Evolutionary conservation across 37 sponge, comb jelly and placozoan species (phyloP).

Genomic region (Theonella swinhoei): DNA sequence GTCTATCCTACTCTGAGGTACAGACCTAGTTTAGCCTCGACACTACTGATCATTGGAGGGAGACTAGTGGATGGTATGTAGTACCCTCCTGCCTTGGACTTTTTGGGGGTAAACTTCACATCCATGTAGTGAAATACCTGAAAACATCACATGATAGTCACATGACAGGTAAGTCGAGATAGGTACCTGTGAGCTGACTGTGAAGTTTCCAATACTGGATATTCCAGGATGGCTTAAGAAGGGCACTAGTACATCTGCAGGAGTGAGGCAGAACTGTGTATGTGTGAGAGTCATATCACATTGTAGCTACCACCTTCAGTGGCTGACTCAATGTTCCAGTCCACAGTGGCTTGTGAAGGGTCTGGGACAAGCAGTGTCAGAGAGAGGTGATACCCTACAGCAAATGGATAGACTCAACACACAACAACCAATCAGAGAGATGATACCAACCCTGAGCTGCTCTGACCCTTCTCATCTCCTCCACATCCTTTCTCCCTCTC

Average conservation of each 20-base stretch:
- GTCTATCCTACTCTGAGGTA: no score
- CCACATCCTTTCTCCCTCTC: slow-evolving; percentile 18
- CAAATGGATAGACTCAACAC: background rate
- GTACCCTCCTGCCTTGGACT: slow-evolving; percentile 13
- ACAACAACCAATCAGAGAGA: background rate
- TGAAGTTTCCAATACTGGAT: slow-evolving; percentile 55
- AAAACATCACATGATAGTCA: background rate
- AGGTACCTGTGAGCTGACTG: slow-evolving; percentile 82
- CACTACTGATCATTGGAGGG: slow-evolving; percentile 72
- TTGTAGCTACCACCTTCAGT: slow-evolving; percentile 24
- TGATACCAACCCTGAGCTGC: slow-evolving; percentile 46
- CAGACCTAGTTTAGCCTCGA: slow-evolving; percentile 84
- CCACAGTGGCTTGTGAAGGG: slow-evolving; percentile 26
- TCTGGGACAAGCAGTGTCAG: slow-evolving; percentile 79
- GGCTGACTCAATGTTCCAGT: slow-evolving; percentile 78
- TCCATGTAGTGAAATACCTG: slow-evolving; percentile 77
- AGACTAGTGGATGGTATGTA: slow-evolving; percentile 41
- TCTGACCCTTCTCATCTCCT: slow-evolving; percentile 55
- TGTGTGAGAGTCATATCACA: background rate
- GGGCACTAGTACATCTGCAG: slow-evolving; percentile 59
- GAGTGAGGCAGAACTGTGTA: background rate
- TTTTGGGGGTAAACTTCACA: slow-evolving; percentile 42
- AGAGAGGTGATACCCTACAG: slow-evolving; percentile 73
- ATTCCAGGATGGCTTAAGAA: slow-evolving; percentile 61
- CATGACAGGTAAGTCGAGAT: background rate